Conservation (phyloP, 2,113 vertebrate genomes). For the Tachysurus fulvidraco region DNA sequence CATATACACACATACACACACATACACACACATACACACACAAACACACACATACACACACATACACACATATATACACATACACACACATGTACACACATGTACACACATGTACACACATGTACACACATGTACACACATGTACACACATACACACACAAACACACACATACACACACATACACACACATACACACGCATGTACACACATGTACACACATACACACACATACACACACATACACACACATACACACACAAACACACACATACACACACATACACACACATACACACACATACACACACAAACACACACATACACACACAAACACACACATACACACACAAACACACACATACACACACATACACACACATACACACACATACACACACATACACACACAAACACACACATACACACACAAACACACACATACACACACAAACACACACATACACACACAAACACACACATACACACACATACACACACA, state of each 20-base stretch:
- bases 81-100: not conserved
- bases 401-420: not conserved
- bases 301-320: not conserved
- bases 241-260: not conserved
- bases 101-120: not conserved
- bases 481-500: not conserved
- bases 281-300: not conserved
- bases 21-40: not conserved
- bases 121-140: slow-evolving; percentile 26
- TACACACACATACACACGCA: no score
- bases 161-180: not conserved
- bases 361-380: not conserved
- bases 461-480: not conserved
- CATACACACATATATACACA: not conserved
- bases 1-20: not conserved
- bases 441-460: not conserved
- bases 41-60: not conserved
- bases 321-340: no score
- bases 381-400: not conserved
- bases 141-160: not conserved
- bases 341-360: no score
- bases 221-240: not conserved
- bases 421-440: not conserved
- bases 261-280: no score
- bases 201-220: slow-evolving; percentile 23